Conservation (phyloP, 2,797 vertebrate species). For the Anas bernieri region DNA sequence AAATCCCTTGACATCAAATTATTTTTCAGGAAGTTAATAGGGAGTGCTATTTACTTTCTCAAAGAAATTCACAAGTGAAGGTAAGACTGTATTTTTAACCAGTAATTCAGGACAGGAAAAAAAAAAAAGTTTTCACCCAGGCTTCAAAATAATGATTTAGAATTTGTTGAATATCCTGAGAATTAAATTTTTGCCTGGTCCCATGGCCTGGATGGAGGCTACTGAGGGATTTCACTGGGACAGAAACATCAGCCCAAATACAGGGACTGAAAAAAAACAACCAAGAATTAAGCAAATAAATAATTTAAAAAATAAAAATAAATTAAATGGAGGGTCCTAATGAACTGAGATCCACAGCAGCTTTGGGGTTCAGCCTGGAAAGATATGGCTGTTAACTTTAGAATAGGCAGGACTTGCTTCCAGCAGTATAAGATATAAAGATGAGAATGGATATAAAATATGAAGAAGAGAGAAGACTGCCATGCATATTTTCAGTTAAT, state of each 20-base stretch:
- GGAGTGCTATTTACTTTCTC: slow-evolving; percentile 31
- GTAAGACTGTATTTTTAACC: slow-evolving; percentile 39
- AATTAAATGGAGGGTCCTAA: background rate
- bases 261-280: fast-evolving
- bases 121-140: background rate
- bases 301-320: background rate
- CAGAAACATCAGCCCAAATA: background rate
- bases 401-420: background rate
- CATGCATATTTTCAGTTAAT: background rate
- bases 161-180: background rate
- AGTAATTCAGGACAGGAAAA: slow-evolving; percentile 24
- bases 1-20: slow-evolving; percentile 62
- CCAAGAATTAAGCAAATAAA: background rate
- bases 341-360: background rate
- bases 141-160: slow-evolving; percentile 13
- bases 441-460: background rate
- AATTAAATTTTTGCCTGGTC: background rate
- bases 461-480: background rate
- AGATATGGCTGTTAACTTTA: background rate
- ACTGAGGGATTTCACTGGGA: background rate
- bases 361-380: background rate
- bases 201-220: background rate
- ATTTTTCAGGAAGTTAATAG: slow-evolving; percentile 65
- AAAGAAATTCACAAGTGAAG: slow-evolving; percentile 13
- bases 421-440: background rate